These are phyloP conservation scores for Nomada ferruginata DNA, from an alignment of 2,888 invertebrate genomes.

Conservation along the genomic window DNA sequence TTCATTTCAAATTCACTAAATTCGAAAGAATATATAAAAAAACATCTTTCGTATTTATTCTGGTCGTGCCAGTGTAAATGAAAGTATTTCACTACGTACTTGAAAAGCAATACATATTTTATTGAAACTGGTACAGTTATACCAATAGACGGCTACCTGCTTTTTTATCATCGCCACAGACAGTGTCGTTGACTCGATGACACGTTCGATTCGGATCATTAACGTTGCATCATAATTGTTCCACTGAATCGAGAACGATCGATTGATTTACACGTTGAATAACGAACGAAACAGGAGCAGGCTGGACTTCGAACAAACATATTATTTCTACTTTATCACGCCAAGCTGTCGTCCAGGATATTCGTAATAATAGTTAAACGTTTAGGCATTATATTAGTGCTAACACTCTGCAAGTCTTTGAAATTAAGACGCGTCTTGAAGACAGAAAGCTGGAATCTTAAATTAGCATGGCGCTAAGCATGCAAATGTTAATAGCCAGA, in stretches of 20 bases:
- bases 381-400: background rate
- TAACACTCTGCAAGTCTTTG: background rate
- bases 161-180: conserved; percentile 53
- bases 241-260: conserved; percentile 56
- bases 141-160: conserved; percentile 53
- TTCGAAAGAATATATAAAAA: too few relatives aligned
- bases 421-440: background rate
- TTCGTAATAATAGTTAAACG: background rate
- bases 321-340: background rate
- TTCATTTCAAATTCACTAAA: too few relatives aligned
- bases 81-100: background rate
- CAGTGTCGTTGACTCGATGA: conserved; percentile 67
- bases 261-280: conserved; percentile 54
- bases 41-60: too few relatives aligned
- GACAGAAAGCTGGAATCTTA: conserved; percentile 2
- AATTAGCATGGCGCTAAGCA: conserved; percentile 5
- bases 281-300: conserved; percentile 35
- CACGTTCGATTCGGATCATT: conserved; percentile 67
- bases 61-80: too few relatives aligned
- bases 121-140: conserved; percentile 32
- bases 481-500: conserved; percentile 21
- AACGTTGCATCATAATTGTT: conserved; percentile 66
- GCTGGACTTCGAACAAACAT: background rate
- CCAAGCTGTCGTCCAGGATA: background rate
- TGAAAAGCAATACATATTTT: background rate